Evolutionary conservation across 1,140 invertebrate species (phyloP).

Genomic region (Neuroterus valhalla): DNA sequence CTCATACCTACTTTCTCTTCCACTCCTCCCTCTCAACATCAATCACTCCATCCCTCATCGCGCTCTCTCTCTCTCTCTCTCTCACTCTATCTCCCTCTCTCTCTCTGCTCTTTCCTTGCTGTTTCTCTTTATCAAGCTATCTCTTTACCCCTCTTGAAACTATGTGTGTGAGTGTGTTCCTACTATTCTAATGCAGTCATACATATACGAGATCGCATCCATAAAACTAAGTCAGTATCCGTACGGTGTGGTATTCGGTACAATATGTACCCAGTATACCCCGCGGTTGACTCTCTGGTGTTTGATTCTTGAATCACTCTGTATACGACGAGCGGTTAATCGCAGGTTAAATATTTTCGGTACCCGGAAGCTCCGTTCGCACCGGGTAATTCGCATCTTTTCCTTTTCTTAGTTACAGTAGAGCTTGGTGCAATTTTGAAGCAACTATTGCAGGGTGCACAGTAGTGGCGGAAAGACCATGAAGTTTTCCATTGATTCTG

Average conservation of each 20-base stretch:
- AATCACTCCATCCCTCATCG: conserved; percentile 2
- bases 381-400: conserved; percentile 2
- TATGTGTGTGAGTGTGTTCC: conserved; percentile 44
- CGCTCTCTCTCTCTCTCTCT: conserved; percentile 26
- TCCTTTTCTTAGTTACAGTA: not conserved
- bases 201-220: conserved; percentile 52
- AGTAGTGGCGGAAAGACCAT: too few species aligned
- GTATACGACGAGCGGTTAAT: conserved; percentile 71
- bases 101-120: conserved; percentile 32
- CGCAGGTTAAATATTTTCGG: conserved; percentile 74
- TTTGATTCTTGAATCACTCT: conserved; percentile 75
- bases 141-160: conserved; percentile 13
- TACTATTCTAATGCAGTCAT: conserved; percentile 51
- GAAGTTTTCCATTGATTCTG: too few species aligned
- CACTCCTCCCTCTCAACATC: conserved; percentile 20
- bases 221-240: conserved; percentile 49
- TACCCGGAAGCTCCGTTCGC: conserved; percentile 36
- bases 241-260: conserved; percentile 65
- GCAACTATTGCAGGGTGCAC: too few species aligned
- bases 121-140: not conserved
- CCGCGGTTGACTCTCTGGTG: conserved; percentile 71
- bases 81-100: conserved; percentile 7
- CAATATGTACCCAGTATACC: conserved; percentile 74
- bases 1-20: conserved; percentile 32
- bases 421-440: too few species aligned